Percentiles rank a stretch among this genome's conserved stretches.
phyloP scores from a whole-genome alignment of 1,140 invertebrate species.

The Bombus superbus region DNA sequence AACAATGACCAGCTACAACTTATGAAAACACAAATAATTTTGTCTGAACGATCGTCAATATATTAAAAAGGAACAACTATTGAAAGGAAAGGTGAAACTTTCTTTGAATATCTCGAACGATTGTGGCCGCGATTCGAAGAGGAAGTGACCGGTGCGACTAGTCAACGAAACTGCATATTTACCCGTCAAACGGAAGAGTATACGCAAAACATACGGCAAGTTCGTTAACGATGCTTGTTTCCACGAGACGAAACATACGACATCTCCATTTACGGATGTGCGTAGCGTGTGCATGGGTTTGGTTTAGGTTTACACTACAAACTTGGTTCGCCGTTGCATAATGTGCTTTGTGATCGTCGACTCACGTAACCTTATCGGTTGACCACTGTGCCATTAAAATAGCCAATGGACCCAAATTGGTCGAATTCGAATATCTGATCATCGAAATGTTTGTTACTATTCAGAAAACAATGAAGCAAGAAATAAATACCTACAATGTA shows the following conservation, averaged over 20 bases:
- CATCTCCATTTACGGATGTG: constrained; percentile 13
- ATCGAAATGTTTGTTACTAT: neutral
- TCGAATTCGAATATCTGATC: neutral
- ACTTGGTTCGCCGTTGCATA: constrained; percentile 21
- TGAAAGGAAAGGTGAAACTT: neutral
- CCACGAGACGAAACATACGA: constrained; percentile 53
- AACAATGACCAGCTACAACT: neutral
- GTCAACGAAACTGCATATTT: constrained; percentile 27
- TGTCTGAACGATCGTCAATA: too few relatives aligned
- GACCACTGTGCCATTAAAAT: neutral
- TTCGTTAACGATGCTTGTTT: constrained; percentile 64
- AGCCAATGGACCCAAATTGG: neutral
- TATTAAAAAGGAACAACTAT: neutral
- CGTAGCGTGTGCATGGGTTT: constrained; percentile 2
- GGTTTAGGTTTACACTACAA: constrained; percentile 49
- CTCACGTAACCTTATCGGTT: constrained; percentile 20
- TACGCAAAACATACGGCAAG: constrained; percentile 42
- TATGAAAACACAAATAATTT: too few relatives aligned
- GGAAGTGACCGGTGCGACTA: neutral
- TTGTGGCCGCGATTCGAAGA: neutral
- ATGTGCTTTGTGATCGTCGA: constrained; percentile 6
- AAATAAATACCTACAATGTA: neutral
- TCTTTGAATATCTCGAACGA: too few relatives aligned
- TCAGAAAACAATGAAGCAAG: neutral
- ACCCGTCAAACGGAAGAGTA: constrained; percentile 52